Evolutionary conservation across 2,113 vertebrate species (phyloP).

Genomic region (Rhynchomys soricoides): DNA sequence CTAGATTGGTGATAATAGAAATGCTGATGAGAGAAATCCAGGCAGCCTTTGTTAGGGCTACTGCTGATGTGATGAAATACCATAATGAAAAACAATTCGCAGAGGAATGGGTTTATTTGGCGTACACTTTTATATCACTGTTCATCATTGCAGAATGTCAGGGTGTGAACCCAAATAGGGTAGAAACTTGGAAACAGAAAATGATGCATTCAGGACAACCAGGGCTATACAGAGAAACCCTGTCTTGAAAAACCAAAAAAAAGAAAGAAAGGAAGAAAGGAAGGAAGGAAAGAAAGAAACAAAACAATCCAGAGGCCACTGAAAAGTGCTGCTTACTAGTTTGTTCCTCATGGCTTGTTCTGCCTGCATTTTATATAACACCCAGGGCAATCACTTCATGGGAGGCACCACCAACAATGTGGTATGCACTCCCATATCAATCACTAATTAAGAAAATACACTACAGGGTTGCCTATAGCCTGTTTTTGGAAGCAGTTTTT

Average conservation of each 20-base stretch:
- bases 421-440: not conserved
- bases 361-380: not conserved
- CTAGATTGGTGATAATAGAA: not conserved
- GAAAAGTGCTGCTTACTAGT: not conserved
- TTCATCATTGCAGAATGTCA: not conserved
- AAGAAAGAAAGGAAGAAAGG: too few relatives aligned
- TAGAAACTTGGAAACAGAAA: not conserved
- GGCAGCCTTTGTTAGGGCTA: not conserved
- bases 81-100: not conserved
- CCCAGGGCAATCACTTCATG: not conserved
- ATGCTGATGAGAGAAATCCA: not conserved
- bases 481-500: not conserved
- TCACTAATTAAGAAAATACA: not conserved
- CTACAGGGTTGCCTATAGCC: not conserved
- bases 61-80: not conserved
- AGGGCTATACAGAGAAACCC: too few relatives aligned
- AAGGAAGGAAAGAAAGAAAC: too few relatives aligned
- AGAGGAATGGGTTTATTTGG: not conserved
- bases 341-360: not conserved
- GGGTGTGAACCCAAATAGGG: not conserved
- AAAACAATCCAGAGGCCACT: not conserved
- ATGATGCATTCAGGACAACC: too few relatives aligned
- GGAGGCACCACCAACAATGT: not conserved
- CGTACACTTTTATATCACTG: not conserved
- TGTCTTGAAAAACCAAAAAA: too few relatives aligned